These are phyloP conservation scores for Acleris laterana DNA, from an alignment of 2,888 invertebrate genomes.

Conservation along the genomic window DNA sequence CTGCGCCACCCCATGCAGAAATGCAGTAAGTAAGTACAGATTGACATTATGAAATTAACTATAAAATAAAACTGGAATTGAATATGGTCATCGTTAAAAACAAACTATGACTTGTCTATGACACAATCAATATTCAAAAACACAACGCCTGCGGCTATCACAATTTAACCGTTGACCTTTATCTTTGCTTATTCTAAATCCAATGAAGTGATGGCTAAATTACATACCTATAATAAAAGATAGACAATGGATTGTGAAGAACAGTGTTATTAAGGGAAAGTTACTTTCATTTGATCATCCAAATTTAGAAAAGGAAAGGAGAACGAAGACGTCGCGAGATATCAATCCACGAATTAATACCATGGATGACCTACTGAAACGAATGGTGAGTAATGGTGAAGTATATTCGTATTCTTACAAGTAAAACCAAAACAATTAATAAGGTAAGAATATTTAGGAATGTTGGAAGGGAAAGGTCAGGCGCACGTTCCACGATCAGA, in stretches of 20 bases:
- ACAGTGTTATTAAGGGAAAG: slow-evolving; percentile 19
- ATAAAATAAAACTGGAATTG: neutral
- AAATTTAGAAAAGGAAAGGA: slow-evolving; percentile 23
- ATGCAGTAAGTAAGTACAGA: no score
- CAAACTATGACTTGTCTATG: slow-evolving; percentile 20
- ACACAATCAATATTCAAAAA: slow-evolving; percentile 17
- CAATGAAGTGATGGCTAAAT: slow-evolving; percentile 4
- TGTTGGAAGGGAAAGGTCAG: no score
- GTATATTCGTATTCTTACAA: neutral
- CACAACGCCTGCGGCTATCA: slow-evolving; percentile 1
- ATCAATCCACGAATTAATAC: slow-evolving; percentile 1
- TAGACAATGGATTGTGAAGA: slow-evolving; percentile 21
- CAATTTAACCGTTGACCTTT: slow-evolving; percentile 12
- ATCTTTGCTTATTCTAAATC: slow-evolving; percentile 1
- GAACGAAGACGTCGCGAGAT: slow-evolving; percentile 8
- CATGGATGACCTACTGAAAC: slow-evolving; percentile 11
- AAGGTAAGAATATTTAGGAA: no score
- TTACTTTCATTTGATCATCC: slow-evolving; percentile 25
- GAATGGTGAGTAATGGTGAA: neutral
- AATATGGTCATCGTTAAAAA: slow-evolving; percentile 19
- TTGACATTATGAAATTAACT: no score
- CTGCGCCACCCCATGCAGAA: no score
- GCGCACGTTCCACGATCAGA: no score
- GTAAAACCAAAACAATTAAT: no score
- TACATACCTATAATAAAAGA: slow-evolving; percentile 6